These are phyloP conservation scores for Pogona vitticeps DNA, from an alignment of 2,113 vertebrate genomes.

Conservation along the genomic window DNA sequence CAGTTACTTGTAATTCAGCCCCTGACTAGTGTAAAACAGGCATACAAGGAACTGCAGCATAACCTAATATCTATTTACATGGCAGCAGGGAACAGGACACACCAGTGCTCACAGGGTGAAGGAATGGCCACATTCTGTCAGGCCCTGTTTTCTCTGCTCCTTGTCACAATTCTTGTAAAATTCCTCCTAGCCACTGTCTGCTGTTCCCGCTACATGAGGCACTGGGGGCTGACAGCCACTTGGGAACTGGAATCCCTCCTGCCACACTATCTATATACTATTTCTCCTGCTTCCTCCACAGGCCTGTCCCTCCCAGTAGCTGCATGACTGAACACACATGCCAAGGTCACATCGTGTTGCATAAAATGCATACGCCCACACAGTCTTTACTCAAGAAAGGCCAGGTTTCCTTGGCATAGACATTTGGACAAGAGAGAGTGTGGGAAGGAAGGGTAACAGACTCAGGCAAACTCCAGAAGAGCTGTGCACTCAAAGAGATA, in stretches of 20 bases:
- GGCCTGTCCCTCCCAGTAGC: too few species aligned
- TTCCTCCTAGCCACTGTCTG: background rate
- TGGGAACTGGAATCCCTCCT: background rate
- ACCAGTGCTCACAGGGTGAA: background rate
- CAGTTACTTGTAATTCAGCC: background rate
- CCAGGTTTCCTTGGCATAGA: background rate
- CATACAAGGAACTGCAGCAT: background rate
- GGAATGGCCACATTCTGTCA: background rate
- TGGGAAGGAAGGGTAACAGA: background rate
- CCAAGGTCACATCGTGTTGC: background rate
- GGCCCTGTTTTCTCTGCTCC: background rate
- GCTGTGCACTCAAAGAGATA: background rate
- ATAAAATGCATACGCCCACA: background rate
- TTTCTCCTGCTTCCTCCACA: background rate
- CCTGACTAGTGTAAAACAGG: background rate
- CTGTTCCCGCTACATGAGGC: background rate
- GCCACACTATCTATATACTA: background rate
- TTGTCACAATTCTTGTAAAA: background rate
- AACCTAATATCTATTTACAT: background rate
- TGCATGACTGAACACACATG: background rate
- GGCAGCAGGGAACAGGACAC: background rate
- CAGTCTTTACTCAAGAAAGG: background rate
- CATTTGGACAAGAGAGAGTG: background rate
- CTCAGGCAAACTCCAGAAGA: background rate
- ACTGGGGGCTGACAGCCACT: background rate